These are phyloP conservation scores for Dioctria rufipes DNA, from an alignment of 2,888 invertebrate genomes.

Conservation along the genomic window DNA sequence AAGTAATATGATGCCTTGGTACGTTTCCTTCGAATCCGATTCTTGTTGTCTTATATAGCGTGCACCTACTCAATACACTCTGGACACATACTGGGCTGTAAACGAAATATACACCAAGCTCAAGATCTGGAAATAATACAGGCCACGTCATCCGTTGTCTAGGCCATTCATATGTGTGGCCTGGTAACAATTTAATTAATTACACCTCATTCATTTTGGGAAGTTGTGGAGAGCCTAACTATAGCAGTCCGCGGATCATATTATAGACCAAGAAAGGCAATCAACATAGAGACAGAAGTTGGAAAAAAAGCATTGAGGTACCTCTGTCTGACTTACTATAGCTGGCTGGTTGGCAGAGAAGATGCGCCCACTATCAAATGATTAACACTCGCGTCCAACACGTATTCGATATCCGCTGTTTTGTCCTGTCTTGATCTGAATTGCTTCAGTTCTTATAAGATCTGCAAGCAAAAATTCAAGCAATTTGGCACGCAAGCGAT, in stretches of 20 bases:
- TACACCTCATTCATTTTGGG: slow-evolving; percentile 22
- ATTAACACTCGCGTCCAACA: background rate
- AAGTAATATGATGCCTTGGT: background rate
- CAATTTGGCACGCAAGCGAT: slow-evolving; percentile 5
- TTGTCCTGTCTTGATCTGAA: slow-evolving; percentile 1
- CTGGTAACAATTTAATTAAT: slow-evolving; percentile 30
- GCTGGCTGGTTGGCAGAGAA: background rate
- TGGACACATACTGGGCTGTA: background rate
- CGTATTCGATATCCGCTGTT: background rate
- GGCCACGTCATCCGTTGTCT: too few species aligned
- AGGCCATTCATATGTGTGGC: too few species aligned
- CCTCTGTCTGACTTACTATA: background rate
- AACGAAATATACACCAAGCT: background rate
- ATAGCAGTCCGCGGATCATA: background rate
- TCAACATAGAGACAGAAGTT: background rate
- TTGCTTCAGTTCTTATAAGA: background rate
- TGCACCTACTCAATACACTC: background rate
- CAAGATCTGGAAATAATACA: background rate
- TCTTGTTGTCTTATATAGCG: background rate
- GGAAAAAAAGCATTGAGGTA: background rate
- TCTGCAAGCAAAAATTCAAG: too few species aligned
- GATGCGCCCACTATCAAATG: background rate
- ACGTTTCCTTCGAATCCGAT: background rate
- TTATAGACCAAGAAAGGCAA: too few species aligned
- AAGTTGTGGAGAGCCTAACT: background rate